Evolutionary conservation across 2,888 invertebrate species (phyloP).

Genomic region (Theodoxus fluviatilis): DNA sequence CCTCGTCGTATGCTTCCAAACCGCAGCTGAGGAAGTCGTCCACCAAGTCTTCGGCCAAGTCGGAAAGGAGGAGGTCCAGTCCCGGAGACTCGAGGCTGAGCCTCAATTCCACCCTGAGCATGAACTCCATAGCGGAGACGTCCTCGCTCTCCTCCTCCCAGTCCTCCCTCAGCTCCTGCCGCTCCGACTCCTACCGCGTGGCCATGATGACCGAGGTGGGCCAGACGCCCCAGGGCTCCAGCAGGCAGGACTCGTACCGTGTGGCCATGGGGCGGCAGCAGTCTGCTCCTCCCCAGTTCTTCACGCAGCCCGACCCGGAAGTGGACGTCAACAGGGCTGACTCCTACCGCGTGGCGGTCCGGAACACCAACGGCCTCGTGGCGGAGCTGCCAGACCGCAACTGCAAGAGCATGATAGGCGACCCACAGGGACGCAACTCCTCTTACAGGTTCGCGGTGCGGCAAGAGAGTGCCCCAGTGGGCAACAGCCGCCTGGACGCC

Average conservation of each 20-base stretch:
- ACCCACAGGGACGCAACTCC: constrained; percentile 38
- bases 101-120: too few relatives aligned
- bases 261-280: constrained; percentile 38
- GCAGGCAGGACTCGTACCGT: constrained; percentile 37
- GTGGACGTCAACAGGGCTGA: constrained; percentile 45
- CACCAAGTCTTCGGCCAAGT: too few relatives aligned
- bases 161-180: too few relatives aligned
- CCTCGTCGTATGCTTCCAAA: too few relatives aligned
- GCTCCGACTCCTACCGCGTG: constrained; percentile 52
- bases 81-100: too few relatives aligned
- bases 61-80: too few relatives aligned
- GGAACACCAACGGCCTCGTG: constrained; percentile 46
- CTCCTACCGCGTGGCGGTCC: constrained; percentile 51
- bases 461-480: constrained; percentile 34
- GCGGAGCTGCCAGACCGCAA: constrained; percentile 30
- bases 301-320: constrained; percentile 27
- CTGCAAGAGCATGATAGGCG: not conserved
- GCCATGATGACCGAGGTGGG: constrained; percentile 38
- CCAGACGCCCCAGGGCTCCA: not conserved
- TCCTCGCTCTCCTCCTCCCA: too few relatives aligned
- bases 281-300: constrained; percentile 34
- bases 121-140: too few relatives aligned
- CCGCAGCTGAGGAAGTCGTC: too few relatives aligned
- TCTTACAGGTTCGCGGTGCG: constrained; percentile 48
- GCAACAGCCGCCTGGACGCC: constrained; percentile 36